Conservation (phyloP, 1,140 invertebrate genomes). For the Trichonephila inaurata region DNA sequence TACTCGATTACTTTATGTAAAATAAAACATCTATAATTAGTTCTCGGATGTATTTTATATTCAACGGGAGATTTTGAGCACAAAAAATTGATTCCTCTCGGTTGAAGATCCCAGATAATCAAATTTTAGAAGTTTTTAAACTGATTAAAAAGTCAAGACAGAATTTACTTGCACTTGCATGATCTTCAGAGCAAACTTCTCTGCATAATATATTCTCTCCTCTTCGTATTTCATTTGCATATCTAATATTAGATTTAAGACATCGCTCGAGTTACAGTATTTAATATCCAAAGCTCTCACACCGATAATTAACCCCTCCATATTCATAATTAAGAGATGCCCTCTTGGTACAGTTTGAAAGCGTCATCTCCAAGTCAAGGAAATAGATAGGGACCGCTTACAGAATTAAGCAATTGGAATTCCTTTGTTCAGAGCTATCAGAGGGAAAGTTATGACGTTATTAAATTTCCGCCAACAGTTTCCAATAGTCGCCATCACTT, state of each 20-base stretch:
- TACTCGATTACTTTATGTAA: too few relatives aligned
- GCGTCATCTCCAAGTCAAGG: neutral
- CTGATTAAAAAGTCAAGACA: neutral
- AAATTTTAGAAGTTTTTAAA: neutral
- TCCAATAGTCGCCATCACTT: conserved; percentile 9
- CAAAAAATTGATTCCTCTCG: too few relatives aligned
- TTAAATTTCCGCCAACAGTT: conserved; percentile 59
- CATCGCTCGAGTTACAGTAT: neutral
- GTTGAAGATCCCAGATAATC: too few relatives aligned
- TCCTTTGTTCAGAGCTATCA: conserved; percentile 36
- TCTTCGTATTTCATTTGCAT: neutral
- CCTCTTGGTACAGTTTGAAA: neutral
- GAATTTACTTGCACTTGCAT: neutral
- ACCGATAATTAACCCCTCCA: conserved; percentile 52
- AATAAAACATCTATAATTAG: too few relatives aligned
- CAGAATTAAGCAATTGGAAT: conserved; percentile 50
- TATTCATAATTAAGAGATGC: conserved; percentile 49
- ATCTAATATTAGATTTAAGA: neutral
- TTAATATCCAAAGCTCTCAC: neutral
- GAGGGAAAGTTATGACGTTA: conserved; percentile 53
- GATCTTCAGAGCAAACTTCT: neutral
- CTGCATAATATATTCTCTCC: neutral
- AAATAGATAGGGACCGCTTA: conserved; percentile 8
- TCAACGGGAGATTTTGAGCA: too few relatives aligned
- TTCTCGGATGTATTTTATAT: too few relatives aligned